phyloP scores from a whole-genome alignment of 2,888 invertebrate genomes.

The Cryptocephalus primarius region DNA sequence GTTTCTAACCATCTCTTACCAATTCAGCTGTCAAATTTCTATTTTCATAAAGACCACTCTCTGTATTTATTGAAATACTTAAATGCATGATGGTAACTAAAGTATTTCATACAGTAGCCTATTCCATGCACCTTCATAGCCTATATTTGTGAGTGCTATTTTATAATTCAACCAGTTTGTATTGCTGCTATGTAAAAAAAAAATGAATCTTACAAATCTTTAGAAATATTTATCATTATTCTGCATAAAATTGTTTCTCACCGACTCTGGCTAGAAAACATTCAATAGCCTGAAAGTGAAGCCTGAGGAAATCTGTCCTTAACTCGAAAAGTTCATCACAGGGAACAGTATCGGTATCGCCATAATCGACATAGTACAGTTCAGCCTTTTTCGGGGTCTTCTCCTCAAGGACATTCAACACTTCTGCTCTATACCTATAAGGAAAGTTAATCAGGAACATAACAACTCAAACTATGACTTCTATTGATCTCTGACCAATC shows the following conservation, averaged over 20 bases:
- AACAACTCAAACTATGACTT: not conserved
- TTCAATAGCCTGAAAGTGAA: conserved; percentile 78
- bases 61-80: no score
- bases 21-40: no score
- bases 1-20: no score
- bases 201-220: conserved; percentile 1
- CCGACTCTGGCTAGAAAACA: conserved; percentile 69
- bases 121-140: no score
- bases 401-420: conserved; percentile 53
- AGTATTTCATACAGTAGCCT: no score
- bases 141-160: no score
- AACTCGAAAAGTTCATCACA: conserved; percentile 59
- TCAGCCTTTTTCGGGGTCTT: conserved; percentile 51
- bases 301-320: conserved; percentile 60
- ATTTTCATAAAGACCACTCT: no score
- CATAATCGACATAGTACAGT: conserved; percentile 80
- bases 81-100: no score
- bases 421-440: conserved; percentile 44
- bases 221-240: not conserved
- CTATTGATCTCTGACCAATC: not conserved
- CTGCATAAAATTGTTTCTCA: conserved; percentile 14
- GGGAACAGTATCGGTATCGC: conserved; percentile 63
- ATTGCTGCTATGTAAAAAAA: conserved; percentile 1
- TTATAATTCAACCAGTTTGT: no score
- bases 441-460: not conserved